Percentiles rank a stretch among this genome's conserved stretches.
Evolutionary conservation across 2,888 invertebrate genomes (phyloP).

Genomic region (Synanthedon andrenaeformis): DNA sequence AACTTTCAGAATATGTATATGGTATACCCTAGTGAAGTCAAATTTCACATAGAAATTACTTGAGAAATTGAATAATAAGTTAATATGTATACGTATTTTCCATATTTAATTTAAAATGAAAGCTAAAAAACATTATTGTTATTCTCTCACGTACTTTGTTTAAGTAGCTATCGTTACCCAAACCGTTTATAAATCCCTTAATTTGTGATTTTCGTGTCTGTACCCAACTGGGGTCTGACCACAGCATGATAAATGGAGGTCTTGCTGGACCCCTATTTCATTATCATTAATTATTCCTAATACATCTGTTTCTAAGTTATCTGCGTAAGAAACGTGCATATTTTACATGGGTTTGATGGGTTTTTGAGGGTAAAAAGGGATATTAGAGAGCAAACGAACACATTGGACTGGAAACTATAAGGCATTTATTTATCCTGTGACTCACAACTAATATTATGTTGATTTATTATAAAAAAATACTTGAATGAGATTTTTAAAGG

Average conservation of each 20-base stretch:
- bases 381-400: background rate
- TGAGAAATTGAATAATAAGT: background rate
- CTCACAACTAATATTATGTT: background rate
- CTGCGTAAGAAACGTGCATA: conserved; percentile 11
- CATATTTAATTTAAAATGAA: conserved; percentile 1
- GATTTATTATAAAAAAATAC: too few species aligned
- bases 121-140: too few species aligned
- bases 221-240: conserved; percentile 19
- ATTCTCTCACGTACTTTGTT: conserved; percentile 2
- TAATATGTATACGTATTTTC: too few species aligned
- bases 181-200: conserved; percentile 25
- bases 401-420: background rate
- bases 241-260: conserved; percentile 33
- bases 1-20: too few species aligned
- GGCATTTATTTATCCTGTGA: background rate
- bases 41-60: too few species aligned
- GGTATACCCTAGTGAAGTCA: too few species aligned
- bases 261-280: conserved; percentile 25
- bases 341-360: conserved; percentile 3
- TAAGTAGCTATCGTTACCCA: conserved; percentile 12
- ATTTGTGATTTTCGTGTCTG: conserved; percentile 30
- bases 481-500: too few species aligned
- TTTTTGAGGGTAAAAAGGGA: conserved; percentile 4
- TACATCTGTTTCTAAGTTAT: conserved; percentile 17
- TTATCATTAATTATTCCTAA: conserved; percentile 34